Percentiles rank a stretch among this genome's conserved stretches.
These are phyloP conservation scores for Gephyroberyx darwinii DNA, from an alignment of 2,797 vertebrate genomes.

Conservation along the genomic window DNA sequence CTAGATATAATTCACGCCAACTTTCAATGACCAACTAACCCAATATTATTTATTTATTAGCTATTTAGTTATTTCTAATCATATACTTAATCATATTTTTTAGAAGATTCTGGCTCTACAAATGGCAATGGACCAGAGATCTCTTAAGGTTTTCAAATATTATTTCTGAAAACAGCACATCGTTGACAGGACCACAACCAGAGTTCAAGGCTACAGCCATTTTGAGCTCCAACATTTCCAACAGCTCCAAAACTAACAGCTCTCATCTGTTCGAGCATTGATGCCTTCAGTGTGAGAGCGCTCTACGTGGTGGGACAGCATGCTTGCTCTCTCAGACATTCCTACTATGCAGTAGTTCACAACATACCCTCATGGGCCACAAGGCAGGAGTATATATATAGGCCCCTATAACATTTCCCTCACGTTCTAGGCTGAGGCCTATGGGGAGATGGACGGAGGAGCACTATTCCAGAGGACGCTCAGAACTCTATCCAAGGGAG, in stretches of 20 bases:
- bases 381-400: constrained; percentile 62
- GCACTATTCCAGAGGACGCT: constrained; percentile 48
- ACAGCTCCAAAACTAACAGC: background rate
- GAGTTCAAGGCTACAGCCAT: background rate
- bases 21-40: constrained; percentile 16
- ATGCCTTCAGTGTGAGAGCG: constrained; percentile 21
- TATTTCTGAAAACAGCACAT: background rate
- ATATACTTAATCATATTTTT: background rate
- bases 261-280: constrained; percentile 18
- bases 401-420: constrained; percentile 57
- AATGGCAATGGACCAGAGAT: too few species aligned
- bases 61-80: background rate
- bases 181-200: background rate
- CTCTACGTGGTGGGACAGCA: constrained; percentile 48
- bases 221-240: background rate
- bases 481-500: constrained; percentile 51
- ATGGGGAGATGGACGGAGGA: constrained; percentile 40
- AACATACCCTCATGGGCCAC: constrained; percentile 59
- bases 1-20: background rate
- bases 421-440: constrained; percentile 42
- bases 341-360: constrained; percentile 69
- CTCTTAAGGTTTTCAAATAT: too few species aligned
- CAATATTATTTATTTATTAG: background rate
- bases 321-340: constrained; percentile 63
- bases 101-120: too few species aligned